Conservation (phyloP, 2,113 vertebrate genomes). For the Bagarius yarrelli region DNA sequence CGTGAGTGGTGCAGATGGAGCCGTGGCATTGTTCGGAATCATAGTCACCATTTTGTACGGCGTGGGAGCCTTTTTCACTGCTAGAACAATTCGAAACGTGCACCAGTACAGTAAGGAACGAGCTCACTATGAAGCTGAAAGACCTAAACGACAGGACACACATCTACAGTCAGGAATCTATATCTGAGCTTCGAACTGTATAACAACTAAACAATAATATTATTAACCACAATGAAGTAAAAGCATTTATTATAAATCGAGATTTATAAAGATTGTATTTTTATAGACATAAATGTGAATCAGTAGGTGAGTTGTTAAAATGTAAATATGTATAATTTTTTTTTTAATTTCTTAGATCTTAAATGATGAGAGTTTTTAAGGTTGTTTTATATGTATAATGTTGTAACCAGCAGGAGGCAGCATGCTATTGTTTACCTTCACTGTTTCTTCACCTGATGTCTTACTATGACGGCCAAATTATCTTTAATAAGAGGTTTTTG, state of each 20-base stretch:
- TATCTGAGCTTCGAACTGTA: constrained; percentile 21
- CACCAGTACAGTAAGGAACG: constrained; percentile 56
- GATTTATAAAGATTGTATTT: background rate
- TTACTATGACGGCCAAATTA: background rate
- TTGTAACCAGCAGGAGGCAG: constrained; percentile 39
- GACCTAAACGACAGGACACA: constrained; percentile 12
- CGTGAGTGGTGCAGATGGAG: constrained; percentile 76
- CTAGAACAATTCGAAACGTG: constrained; percentile 62
- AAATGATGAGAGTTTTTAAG: background rate
- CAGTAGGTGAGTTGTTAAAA: background rate
- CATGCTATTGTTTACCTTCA: background rate
- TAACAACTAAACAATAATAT: background rate
- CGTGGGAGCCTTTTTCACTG: constrained; percentile 65
- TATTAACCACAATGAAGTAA: background rate
- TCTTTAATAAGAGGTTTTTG: background rate
- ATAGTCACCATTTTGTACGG: constrained; percentile 72
- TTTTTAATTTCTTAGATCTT: background rate
- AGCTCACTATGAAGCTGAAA: constrained; percentile 40
- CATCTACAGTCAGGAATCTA: constrained; percentile 50
- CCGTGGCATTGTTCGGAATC: constrained; percentile 74
- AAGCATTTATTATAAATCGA: background rate
- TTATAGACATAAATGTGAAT: background rate
- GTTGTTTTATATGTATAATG: background rate
- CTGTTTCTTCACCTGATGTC: background rate
- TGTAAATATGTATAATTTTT: background rate